Base-by-base conservation (phyloP, 2,888 invertebrate species). In the Anticlea derivata region DNA sequence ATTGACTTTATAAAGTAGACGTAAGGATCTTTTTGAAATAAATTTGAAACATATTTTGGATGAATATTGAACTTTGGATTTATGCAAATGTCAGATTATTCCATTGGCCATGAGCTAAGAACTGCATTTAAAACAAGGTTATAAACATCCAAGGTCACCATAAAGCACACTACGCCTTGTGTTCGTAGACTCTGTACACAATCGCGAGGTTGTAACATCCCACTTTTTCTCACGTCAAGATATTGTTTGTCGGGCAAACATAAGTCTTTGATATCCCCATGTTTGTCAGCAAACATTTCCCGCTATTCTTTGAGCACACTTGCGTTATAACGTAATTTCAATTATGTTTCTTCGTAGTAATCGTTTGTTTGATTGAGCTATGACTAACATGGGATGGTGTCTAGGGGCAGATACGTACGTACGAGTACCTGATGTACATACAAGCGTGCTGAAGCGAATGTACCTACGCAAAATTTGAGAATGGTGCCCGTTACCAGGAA, bases 201-300 rank as follows among this genome's bases (percentile, higher is more conserved):
- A 26, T 38, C 26, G 17, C 35, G 41, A 50, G 47, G 40, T 43
- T 41, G 45, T 50, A 29, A 50, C 46, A 48, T 56, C 37, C 34
- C 41, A 59, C 63, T 71, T 72, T 74, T 77, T 78, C 77, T 70
- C 78, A 76, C 75, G 75, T 73, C 65, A 62, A 64, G 60, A 65
- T 65, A 39, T 63, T 64, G 69, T 74, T 67, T 78, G 74, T 63
- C 62, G 60, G 56, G 33, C 69, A 75, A 74, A 79, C 75, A 78
- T 63, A 60, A n/a, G 48, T 66, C 69, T 73, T 71, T 70, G 75
- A 71, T 77, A 74, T 68, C 63, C 59, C 39, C 62, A 67, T 79
- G 75, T 79, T 79, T 77, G 72, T 61, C 49, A 62, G 68, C 73
- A 78, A 75, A 78, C 67, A 73, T 38, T 74, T 73, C 66, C 58